phyloP scores from a whole-genome alignment of 2,113 vertebrate genomes.

The Psittacula cyanocephala region DNA sequence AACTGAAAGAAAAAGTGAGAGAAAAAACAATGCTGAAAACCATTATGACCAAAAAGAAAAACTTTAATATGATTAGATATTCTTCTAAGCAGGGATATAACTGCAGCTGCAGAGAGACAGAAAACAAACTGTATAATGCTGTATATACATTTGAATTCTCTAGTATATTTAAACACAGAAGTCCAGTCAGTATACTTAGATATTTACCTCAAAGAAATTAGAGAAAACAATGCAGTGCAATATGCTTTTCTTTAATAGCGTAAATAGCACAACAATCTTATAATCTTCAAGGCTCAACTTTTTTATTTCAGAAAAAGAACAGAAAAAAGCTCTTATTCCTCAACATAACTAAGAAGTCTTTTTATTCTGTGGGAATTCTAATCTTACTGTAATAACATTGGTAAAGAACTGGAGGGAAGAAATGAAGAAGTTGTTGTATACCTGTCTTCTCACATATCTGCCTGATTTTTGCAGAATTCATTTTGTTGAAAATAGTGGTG shows the following conservation, averaged over 20 bases:
- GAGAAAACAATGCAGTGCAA: not conserved
- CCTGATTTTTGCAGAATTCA: not conserved
- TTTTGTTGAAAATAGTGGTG: not conserved
- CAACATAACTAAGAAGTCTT: not conserved
- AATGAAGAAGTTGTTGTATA: not conserved
- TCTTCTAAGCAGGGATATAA: not conserved
- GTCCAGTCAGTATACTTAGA: not conserved
- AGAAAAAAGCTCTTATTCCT: not conserved
- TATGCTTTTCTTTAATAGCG: not conserved
- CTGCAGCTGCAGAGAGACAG: not conserved
- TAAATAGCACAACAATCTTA: not conserved
- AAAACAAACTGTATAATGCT: not conserved
- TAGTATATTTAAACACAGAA: not conserved
- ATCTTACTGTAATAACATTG: not conserved
- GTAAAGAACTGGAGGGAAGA: not conserved
- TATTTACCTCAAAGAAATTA: not conserved
- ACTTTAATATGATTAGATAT: not conserved
- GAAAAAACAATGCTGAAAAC: not conserved
- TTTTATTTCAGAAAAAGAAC: not conserved
- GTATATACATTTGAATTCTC: not conserved
- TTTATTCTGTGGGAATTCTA: not conserved
- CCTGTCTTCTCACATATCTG: not conserved
- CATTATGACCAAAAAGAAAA: not conserved
- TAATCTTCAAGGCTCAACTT: not conserved
- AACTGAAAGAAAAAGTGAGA: not conserved